Evolutionary conservation across 2,888 invertebrate species (phyloP), one percentile per base, ranked within the genome.

Genomic region (Drosophila neutralis): DNA sequence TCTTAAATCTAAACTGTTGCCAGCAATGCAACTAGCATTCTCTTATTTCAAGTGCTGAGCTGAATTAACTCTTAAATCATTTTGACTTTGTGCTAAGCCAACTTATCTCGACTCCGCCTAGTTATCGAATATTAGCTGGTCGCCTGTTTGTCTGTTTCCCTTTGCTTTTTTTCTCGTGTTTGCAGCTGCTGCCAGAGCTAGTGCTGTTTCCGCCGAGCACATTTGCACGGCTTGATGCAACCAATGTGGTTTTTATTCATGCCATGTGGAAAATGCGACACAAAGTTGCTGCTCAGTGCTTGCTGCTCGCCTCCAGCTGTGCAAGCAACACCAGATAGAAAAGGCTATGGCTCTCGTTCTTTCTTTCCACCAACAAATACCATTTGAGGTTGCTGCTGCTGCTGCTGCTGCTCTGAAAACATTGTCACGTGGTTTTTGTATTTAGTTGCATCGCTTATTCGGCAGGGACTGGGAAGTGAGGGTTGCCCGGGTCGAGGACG

Each of bases 371-470:
- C 13, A 29, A 49, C 61, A 62, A 66, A 66, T 54, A 58, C 73
- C 49, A 62, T 66, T 66, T 42, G 42, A 62, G 45, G 35, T 40
- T 40, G 40, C 49, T 45, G 27, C n/a, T 40, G n/a, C 10, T 27
- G 42, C 35, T 68, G 58, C 45, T 67, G 51, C 53, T 69, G 42
- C 56, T 75, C 76, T 65, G 49, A 74, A 87, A 80, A 87, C 89
- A 87, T 89, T 87, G 87, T 87, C 89, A 89, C 88, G 89, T 87
- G 86, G 84, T 87, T 85, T 87, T 85, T 79, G 82, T 89, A 87
- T 89, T 87, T 89, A 86, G 85, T 76, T 81, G 82, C 75, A 76
- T 60, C 71, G 58, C 49, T 45, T 75, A 60, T 69, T 67, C 69
- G 62, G 49, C 48, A 38, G 57, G 69, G 66, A 69, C 52, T 58